phyloP scores from a whole-genome alignment of 2,888 invertebrate species.

The Chloroclystis v-ata region DNA sequence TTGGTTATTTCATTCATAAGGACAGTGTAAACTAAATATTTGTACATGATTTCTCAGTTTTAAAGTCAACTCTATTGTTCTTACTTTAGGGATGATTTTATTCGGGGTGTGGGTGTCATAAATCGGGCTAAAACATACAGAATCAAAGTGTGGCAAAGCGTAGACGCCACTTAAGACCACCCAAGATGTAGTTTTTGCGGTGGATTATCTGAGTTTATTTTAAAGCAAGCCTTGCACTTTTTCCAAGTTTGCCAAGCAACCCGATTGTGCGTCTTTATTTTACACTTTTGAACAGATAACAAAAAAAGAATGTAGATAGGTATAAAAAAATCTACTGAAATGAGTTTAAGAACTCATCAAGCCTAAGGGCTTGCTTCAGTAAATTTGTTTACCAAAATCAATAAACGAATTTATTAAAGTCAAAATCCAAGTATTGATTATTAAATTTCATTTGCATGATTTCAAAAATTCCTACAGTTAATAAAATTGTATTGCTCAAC shows the following conservation, averaged over 20 bases:
- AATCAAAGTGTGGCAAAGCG: conserved; percentile 55
- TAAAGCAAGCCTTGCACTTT: conserved; percentile 43
- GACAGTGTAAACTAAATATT: conserved; percentile 66
- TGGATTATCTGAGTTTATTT: conserved; percentile 58
- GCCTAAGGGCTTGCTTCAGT: no score
- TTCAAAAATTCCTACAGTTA: no score
- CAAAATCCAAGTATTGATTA: no score
- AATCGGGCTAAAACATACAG: conserved; percentile 54
- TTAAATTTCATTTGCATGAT: no score
- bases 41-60: conserved; percentile 47
- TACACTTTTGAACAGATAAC: conserved; percentile 6
- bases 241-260: conserved; percentile 19
- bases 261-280: conserved; percentile 5
- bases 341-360: no score
- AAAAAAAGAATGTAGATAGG: neutral
- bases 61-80: conserved; percentile 23
- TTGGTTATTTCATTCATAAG: conserved; percentile 73
- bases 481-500: no score
- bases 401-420: no score
- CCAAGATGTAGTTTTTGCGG: conserved; percentile 65
- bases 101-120: conserved; percentile 26
- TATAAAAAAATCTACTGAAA: no score
- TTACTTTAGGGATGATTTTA: conserved; percentile 14
- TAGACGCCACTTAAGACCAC: conserved; percentile 73
- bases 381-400: no score